Conservation (phyloP, 92 coral and sea anemone species). For the Ricordea florida region DNA sequence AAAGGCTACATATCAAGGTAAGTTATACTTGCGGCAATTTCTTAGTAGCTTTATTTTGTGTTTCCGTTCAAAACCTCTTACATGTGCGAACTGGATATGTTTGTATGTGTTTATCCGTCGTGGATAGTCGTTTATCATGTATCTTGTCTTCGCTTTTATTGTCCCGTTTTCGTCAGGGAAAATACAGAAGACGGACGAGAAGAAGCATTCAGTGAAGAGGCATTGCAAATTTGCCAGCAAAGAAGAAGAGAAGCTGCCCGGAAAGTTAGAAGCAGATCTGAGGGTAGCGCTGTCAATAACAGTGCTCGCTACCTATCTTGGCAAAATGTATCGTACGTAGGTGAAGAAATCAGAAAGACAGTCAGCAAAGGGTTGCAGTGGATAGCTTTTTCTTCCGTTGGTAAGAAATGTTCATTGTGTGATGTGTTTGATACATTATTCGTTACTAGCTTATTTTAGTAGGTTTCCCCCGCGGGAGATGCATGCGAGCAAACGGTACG, state of each 20-base stretch:
- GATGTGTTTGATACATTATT: too few species aligned
- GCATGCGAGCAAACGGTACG: too few species aligned
- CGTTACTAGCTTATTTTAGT: too few species aligned
- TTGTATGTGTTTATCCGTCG: not conserved
- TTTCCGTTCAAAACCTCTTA: not conserved
- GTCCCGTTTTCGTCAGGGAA: slow-evolving; percentile 10
- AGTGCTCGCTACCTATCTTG: slow-evolving; percentile 71
- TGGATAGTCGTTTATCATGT: not conserved
- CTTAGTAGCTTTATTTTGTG: not conserved
- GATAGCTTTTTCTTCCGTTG: slow-evolving; percentile 54
- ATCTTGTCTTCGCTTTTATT: not conserved
- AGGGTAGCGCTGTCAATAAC: slow-evolving; percentile 1
- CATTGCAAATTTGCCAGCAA: not conserved
- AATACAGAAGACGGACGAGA: slow-evolving; percentile 34
- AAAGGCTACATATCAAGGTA: slow-evolving; percentile 87
- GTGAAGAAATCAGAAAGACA: slow-evolving; percentile 57
- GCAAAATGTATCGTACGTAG: slow-evolving; percentile 86
- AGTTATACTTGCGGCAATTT: not conserved
- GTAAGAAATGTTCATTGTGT: slow-evolving; percentile 12
- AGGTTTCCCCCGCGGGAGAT: too few species aligned
- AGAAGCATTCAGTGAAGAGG: slow-evolving; percentile 25
- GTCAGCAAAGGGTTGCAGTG: slow-evolving; percentile 68
- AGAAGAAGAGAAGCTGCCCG: slow-evolving; percentile 5
- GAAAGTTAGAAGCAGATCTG: slow-evolving; percentile 16
- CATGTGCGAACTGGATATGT: not conserved